Evolutionary conservation across 2,888 invertebrate species (phyloP).

Genomic region (Ctena decussata): DNA sequence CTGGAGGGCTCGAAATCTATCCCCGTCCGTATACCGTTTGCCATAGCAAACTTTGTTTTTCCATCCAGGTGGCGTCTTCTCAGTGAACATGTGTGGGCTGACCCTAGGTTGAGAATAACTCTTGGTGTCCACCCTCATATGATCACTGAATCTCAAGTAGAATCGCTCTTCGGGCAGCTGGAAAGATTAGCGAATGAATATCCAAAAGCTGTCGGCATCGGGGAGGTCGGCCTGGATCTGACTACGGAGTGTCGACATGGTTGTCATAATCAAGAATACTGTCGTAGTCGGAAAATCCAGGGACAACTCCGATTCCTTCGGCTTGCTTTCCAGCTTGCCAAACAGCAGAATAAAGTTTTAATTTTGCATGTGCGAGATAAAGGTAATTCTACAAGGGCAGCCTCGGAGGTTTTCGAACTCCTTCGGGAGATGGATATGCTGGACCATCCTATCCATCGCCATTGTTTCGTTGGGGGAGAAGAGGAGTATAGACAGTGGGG

Average conservation of each 20-base stretch:
- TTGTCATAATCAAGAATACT: not conserved
- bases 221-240: not conserved
- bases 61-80: not conserved
- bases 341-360: not conserved
- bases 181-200: not conserved
- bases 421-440: not conserved
- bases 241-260: not conserved
- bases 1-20: not conserved
- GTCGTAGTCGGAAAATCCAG: not conserved
- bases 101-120: not conserved
- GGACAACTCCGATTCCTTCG: not conserved
- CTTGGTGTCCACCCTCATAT: not conserved
- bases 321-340: not conserved
- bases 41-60: not conserved
- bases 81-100: not conserved
- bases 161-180: not conserved
- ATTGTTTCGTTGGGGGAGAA: not conserved
- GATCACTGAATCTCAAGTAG: not conserved
- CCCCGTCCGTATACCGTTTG: not conserved
- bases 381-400: not conserved
- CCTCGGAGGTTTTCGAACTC: not conserved
- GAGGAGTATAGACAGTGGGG: not conserved
- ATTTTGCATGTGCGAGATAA: constrained; percentile 7
- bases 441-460: not conserved
- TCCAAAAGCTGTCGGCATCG: not conserved